Evolutionary conservation across 2,113 vertebrate genomes (phyloP), one percentile per base, ranked within the genome.

Genomic region (Rhizomys pruinosus): DNA sequence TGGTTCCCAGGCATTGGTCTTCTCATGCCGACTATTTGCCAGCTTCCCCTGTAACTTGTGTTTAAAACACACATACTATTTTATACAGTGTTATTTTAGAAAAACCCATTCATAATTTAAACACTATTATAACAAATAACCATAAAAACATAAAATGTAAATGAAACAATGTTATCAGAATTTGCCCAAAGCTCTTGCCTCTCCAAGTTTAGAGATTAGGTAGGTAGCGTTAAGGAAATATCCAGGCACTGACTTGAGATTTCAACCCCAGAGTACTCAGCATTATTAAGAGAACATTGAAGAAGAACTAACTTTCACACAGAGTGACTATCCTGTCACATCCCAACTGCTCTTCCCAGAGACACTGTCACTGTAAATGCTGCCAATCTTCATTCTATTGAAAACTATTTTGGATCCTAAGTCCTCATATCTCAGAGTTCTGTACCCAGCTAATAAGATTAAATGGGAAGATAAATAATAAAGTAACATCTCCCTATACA

Each of bases 381-480:
- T 42, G 64, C 7, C 57, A 27, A 64, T 29, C 1, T 0, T 32
- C 44, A 85, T 3, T 55, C 34, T 13, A n/a, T 61, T 59, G 47
- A 87, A 42, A 92, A 96, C 85, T 17, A 63, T 66, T 87, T 76
- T 61, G 7, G 25, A 13, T 89, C 34, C 34, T 42, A 37, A 82
- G 37, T 44, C 39, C 42, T 17, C 61, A 74, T 8, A 37, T 32
- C 7, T 52, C 16, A 79, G 68, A 29, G 32, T 12, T 84, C 39
- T 93, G 44, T n/a, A 22, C 66, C 89, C 82, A n/a, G 64, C n/a
- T 94, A 85, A 74, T 22, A 82, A 44, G 84, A 87, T 55, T 71
- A 80, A 10, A 63, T n/a, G 55, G 91, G 7, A 32, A 68, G 15
- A 80, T 32, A 74, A 63, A 37, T 64, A 59, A 74, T 42, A 61